These are phyloP conservation scores for Eublepharis macularius DNA, from an alignment of 2,113 vertebrate species.

Conservation along the genomic window DNA sequence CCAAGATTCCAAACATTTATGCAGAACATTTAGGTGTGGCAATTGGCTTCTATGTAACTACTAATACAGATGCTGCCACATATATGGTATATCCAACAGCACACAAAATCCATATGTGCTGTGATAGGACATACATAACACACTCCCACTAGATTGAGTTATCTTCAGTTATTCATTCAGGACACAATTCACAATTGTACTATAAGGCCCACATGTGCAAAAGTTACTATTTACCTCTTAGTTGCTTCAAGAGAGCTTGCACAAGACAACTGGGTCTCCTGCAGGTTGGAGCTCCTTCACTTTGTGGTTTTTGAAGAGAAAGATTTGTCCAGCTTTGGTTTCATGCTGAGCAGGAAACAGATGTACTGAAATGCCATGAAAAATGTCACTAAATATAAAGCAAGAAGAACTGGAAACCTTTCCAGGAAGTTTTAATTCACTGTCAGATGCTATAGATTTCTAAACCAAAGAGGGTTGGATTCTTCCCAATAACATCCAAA, in stretches of 20 bases:
- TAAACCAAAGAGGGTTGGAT: conserved; percentile 28
- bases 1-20: not conserved
- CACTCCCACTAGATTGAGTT: not conserved
- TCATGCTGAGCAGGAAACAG: conserved; percentile 39
- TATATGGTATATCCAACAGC: not conserved
- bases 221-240: not conserved
- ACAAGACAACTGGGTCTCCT: conserved; percentile 25
- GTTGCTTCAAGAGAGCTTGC: not conserved
- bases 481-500: conserved; percentile 37
- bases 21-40: not conserved
- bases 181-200: not conserved
- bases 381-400: conserved; percentile 38
- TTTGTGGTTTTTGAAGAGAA: conserved; percentile 27
- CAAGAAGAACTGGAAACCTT: not conserved
- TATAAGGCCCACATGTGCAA: not conserved
- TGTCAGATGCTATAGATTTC: conserved; percentile 26
- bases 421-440: conserved; percentile 37
- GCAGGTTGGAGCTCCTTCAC: not conserved
- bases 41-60: not conserved
- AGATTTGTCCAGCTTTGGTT: conserved; percentile 47
- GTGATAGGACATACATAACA: not conserved
- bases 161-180: not conserved
- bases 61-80: not conserved
- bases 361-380: conserved; percentile 25
- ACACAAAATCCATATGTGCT: not conserved